A percentile compares a stretch with the other conserved stretches of the same genome.
Evolutionary conservation across 2,888 invertebrate genomes (phyloP).

Genomic region (Drosophila nr. perissopoda): DNA sequence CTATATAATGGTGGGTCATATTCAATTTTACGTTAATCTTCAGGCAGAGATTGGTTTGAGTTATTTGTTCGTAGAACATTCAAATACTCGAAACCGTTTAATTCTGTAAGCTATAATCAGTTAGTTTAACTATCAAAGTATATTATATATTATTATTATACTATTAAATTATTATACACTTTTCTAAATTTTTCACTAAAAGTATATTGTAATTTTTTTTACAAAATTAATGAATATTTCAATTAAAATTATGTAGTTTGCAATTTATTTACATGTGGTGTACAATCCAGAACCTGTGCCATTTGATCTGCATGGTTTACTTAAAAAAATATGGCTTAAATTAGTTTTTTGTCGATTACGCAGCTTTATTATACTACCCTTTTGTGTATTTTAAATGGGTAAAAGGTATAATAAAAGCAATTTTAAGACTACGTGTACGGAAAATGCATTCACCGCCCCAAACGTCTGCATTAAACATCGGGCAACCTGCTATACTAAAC

Average conservation of each 20-base stretch:
- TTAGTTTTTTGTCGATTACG: neutral
- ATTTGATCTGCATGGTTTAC: neutral
- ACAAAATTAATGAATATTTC: neutral
- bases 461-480: conserved; percentile 26
- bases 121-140: neutral
- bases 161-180: neutral
- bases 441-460: conserved; percentile 11
- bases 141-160: neutral
- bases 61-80: neutral
- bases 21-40: conserved; percentile 6
- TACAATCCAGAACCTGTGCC: neutral
- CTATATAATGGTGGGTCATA: too few relatives aligned
- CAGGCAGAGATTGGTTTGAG: neutral
- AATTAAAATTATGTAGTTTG: neutral
- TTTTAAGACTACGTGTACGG: conserved; percentile 1
- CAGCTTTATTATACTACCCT: neutral
- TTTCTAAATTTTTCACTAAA: neutral
- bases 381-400: neutral
- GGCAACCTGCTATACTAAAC: conserved; percentile 50
- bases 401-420: conserved; percentile 6
- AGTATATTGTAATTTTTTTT: neutral
- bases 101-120: neutral
- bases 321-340: neutral
- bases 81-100: neutral
- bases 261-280: neutral